phyloP scores from a whole-genome alignment of 2,888 invertebrate species.

The Odontomyia ornata region DNA sequence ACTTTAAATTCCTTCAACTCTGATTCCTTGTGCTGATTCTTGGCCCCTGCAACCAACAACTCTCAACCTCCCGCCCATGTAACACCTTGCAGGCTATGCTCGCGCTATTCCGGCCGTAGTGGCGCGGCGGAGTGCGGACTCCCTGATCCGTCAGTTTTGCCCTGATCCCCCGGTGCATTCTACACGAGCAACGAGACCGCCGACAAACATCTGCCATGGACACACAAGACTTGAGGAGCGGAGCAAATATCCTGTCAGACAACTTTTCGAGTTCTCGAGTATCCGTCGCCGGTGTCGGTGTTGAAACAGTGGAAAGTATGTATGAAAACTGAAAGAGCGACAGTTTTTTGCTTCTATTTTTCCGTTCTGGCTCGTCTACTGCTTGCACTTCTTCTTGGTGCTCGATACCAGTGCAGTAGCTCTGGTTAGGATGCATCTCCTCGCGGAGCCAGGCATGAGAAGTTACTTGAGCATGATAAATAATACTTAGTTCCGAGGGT shows the following conservation, averaged over 20 bases:
- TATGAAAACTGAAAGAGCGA: not conserved
- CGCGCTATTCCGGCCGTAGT: too few species aligned
- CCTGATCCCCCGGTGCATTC: not conserved
- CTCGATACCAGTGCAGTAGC: not conserved
- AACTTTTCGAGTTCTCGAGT: conserved; percentile 6
- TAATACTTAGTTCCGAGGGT: not conserved
- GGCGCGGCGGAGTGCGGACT: too few species aligned
- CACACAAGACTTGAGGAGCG: not conserved
- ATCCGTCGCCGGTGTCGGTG: not conserved
- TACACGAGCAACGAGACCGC: not conserved
- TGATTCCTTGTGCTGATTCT: not conserved
- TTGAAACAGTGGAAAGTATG: too few species aligned
- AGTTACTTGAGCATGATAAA: not conserved
- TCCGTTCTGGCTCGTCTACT: not conserved
- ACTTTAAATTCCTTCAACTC: not conserved
- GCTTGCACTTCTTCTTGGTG: not conserved
- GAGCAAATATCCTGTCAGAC: conserved; percentile 6
- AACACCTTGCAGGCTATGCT: not conserved
- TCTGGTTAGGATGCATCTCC: too few species aligned
- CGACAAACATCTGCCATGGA: not conserved
- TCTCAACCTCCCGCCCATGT: not conserved
- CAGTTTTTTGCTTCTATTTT: not conserved
- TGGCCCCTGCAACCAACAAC: not conserved
- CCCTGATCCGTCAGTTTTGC: too few species aligned
- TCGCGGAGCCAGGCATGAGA: not conserved